A percentile compares a stretch with the other conserved stretches of the same genome.
Conservation (phyloP, 2,888 invertebrate species). For the Holacanthella duospinosa region DNA sequence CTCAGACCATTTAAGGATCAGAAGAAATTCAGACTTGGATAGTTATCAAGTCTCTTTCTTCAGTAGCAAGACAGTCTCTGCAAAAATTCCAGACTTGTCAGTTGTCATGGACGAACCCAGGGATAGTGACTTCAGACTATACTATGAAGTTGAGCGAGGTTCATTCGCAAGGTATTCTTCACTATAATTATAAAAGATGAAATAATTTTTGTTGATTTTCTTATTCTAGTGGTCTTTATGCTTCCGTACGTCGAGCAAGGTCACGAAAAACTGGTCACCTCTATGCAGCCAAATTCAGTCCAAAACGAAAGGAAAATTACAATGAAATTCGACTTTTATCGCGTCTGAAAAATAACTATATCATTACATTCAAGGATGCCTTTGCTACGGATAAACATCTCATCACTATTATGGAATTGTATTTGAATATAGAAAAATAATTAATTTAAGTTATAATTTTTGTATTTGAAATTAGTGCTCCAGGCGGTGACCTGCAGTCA, state of each 20-base stretch:
- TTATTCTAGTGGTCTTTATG: slow-evolving; percentile 10
- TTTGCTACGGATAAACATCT: slow-evolving; percentile 48
- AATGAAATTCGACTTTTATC: slow-evolving; percentile 50
- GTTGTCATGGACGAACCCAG: neutral
- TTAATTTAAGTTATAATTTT: neutral
- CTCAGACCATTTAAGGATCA: too few relatives aligned
- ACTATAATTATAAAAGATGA: neutral
- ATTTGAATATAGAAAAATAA: neutral
- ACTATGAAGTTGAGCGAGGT: slow-evolving; percentile 8
- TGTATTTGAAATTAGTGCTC: too few relatives aligned
- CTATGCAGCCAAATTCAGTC: slow-evolving; percentile 50
- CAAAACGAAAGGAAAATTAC: slow-evolving; percentile 47
- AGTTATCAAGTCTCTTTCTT: too few relatives aligned
- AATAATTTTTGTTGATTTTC: neutral
- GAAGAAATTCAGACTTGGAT: too few relatives aligned
- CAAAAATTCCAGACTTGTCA: too few relatives aligned
- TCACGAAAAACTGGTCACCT: slow-evolving; percentile 11
- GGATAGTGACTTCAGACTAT: slow-evolving; percentile 1
- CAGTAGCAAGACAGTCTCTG: too few relatives aligned
- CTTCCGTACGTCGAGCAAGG: slow-evolving; percentile 1
- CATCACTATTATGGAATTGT: slow-evolving; percentile 50
- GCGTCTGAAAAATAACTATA: slow-evolving; percentile 44
- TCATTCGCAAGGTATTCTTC: slow-evolving; percentile 8
- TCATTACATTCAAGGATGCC: slow-evolving; percentile 48
- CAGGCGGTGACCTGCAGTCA: slow-evolving; percentile 51